Conservation (phyloP, 2,797 vertebrate genomes). For the Chloroceryle amazona region DNA sequence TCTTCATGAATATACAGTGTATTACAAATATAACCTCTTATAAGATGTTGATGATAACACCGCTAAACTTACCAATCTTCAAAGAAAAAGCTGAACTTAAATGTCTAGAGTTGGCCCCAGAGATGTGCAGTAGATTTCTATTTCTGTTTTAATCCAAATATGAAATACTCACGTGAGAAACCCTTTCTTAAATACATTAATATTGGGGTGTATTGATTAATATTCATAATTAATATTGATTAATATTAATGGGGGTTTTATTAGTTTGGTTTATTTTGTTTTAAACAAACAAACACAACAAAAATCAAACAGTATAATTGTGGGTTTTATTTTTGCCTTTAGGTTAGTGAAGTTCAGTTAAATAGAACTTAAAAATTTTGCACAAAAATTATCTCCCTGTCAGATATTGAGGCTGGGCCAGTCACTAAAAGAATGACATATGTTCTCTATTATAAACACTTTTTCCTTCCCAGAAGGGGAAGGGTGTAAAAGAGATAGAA, state of each 20-base stretch:
- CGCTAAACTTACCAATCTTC: background rate
- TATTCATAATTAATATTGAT: too few relatives aligned
- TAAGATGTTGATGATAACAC: background rate
- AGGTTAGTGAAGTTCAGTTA: background rate
- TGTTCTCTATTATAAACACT: background rate
- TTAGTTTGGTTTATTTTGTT: too few relatives aligned
- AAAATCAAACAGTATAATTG: too few relatives aligned
- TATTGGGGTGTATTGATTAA: background rate
- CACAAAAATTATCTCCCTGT: background rate
- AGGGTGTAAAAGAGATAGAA: background rate
- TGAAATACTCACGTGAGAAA: background rate
- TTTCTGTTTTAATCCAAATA: background rate
- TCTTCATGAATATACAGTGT: background rate
- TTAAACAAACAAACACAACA: too few relatives aligned
- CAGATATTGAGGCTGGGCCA: too few relatives aligned
- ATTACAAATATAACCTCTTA: background rate
- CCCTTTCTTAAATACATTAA: background rate
- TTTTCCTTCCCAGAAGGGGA: background rate
- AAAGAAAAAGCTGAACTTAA: background rate
- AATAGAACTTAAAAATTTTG: background rate
- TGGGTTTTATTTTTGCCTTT: background rate
- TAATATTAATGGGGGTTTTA: too few relatives aligned
- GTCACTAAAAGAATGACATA: background rate
- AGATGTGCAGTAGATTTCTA: background rate
- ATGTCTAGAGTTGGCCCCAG: background rate